Evolutionary conservation across 2,797 vertebrate genomes (phyloP), one percentile per base, ranked within the genome.

Genomic region (Gymnodraco acuticeps): DNA sequence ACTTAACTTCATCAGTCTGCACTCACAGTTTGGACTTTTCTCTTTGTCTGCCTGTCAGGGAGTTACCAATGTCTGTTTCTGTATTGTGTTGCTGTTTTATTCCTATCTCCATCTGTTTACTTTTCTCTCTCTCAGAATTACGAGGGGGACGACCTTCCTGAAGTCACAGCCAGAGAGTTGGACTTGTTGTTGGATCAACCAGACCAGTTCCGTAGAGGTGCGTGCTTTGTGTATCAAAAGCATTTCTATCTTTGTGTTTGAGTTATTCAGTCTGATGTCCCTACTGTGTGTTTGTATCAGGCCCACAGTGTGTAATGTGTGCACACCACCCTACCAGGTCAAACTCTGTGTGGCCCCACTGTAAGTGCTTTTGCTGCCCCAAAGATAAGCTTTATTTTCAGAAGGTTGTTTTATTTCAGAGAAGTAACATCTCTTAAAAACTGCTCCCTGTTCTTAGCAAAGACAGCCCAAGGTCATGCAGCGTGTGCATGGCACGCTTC

Each of bases 161-260:
- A 96, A 81, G 83, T 90, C 67, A 96, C 94, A 16, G 87, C 75
- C 42, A 86, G 71, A 55, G 96, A 96, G 43, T 88, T 96, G 0
- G 92, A 96, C 27, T 55, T 96, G 77, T 77, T 97, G 79, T 87
- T 96, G 73, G 93, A 94, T 41, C 92, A 95, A 45, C 88, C 88
- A 20, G 95, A 96, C 46, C 75, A 89, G 51, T 95, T 92, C 64
- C 77, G 61, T 12, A 38, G 64, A 61, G 92, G 93, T 93, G 43
- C 51, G 81, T 68, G 56, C 51, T 45, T 59, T 53, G 27, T 15
- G 63, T 27, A 38, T 62, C 2, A 41, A 45, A 19, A 33, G 17
- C 54, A 55, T 8, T 10, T n/a, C 1, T 14, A 27, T 46, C n/a
- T 54, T 11, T 31, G 4, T 42, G 20, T 65, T 20, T 43, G 1